Evolutionary conservation across 2,113 vertebrate genomes (phyloP).

Genomic region (Lota lota): DNA sequence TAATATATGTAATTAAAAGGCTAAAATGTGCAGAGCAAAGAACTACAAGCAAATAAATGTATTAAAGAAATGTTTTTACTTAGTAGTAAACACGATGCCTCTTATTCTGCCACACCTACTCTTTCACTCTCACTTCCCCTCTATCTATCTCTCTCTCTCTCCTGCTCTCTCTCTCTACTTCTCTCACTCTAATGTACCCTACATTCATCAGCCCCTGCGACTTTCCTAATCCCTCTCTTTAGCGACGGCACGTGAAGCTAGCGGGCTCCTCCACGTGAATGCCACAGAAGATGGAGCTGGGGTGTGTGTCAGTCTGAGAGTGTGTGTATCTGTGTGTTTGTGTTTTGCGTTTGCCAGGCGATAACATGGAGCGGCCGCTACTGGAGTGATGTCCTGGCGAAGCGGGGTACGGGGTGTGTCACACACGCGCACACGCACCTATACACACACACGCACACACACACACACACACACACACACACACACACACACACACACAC

Average conservation of each 20-base stretch:
- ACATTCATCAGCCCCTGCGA: neutral
- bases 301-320: neutral
- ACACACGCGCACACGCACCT: neutral
- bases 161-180: conserved; percentile 1
- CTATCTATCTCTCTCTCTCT: neutral
- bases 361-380: no score
- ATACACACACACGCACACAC: neutral
- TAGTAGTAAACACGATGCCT: neutral
- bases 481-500: neutral
- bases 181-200: neutral
- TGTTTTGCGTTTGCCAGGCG: neutral
- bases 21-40: neutral
- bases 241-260: neutral
- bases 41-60: neutral
- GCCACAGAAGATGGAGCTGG: no score
- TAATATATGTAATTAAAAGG: no score
- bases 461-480: neutral
- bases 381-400: neutral
- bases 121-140: neutral
- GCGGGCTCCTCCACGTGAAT: neutral
- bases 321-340: conserved; percentile 2
- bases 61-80: neutral
- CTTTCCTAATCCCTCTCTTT: conserved; percentile 1
- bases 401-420: neutral
- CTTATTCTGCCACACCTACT: neutral